Evolutionary conservation across 2,888 invertebrate genomes (phyloP).

Genomic region (Drosophila trichaetosa): DNA sequence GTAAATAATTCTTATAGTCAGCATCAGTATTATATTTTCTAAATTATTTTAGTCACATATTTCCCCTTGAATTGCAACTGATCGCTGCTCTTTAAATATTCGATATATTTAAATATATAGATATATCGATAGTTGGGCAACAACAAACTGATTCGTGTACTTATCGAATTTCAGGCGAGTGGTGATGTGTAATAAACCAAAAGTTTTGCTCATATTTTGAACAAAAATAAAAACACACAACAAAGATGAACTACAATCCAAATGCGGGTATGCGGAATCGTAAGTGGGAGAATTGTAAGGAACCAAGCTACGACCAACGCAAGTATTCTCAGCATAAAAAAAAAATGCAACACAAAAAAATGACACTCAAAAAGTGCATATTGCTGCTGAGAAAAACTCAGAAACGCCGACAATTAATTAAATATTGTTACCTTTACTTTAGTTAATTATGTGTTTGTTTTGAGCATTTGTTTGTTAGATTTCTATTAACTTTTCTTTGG

Average conservation of each 20-base stretch:
- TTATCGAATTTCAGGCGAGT: slow-evolving; percentile 47
- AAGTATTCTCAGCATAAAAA: slow-evolving; percentile 62
- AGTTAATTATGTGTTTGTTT: slow-evolving; percentile 39
- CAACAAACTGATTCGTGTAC: slow-evolving; percentile 17
- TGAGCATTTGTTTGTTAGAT: slow-evolving; percentile 19
- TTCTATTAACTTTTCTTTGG: not conserved
- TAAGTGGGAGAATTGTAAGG: slow-evolving; percentile 85
- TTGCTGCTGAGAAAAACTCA: slow-evolving; percentile 32
- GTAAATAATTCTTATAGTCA: not conserved
- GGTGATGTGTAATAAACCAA: slow-evolving; percentile 68
- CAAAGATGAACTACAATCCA: slow-evolving; percentile 83
- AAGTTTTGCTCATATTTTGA: slow-evolving; percentile 53
- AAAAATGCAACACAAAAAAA: slow-evolving; percentile 41
- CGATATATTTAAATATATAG: slow-evolving; percentile 9
- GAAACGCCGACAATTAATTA: slow-evolving; percentile 25
- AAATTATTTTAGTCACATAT: not conserved
- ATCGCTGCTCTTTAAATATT: not conserved
- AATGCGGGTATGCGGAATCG: slow-evolving; percentile 83
- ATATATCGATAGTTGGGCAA: slow-evolving; percentile 30
- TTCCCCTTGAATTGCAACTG: not conserved
- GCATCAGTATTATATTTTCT: not conserved
- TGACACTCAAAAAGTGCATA: slow-evolving; percentile 21
- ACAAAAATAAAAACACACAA: slow-evolving; percentile 19
- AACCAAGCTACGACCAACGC: slow-evolving; percentile 80
- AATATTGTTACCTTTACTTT: slow-evolving; percentile 11